Base-by-base conservation (phyloP, 2,888 invertebrate species). In the Caenorhabditis parvicauda region DNA sequence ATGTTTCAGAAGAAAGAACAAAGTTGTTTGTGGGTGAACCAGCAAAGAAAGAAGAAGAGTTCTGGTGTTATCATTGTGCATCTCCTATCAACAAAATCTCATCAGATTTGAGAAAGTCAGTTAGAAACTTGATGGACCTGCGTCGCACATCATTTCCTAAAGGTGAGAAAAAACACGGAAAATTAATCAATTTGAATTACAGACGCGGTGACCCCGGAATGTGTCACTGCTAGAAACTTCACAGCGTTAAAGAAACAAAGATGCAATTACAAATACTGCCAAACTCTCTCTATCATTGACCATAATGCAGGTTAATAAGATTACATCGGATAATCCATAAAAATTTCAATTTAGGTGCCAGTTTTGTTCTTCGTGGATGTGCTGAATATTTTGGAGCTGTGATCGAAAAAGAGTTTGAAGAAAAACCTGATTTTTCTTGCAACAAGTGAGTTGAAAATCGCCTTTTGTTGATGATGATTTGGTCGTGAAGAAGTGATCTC, bases 321-420 rank as follows among this genome's bases (percentile, higher is more conserved):
- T 44, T 41, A 43, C 12, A 3, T 7, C 42, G 25, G 14, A 17
- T 50, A 24, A 41, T 41, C 41, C 3, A 25, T 27, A 41, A 39
- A n/a, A 12, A 19, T 22, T 5, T 22, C 9, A 12, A 49, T 61
- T 25, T 43, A 65, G 67, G 66, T 2, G 51, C 67, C 19, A 61
- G 66, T 2, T 76, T 77, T 55, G 75, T 76, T 17, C 63, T 77
- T 22, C 72, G 77, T 14, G 77, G 77, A 7, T 77, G 77, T 45
- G 77, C 77, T 1, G 77, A 77, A 54, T 61, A 69, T 28, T 75
- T 77, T 37, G 77, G 76, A 7, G 77, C 77, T 2, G 67, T 77
- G 21, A 66, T 76, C 44, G 57, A 58, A 12, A 54, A 59, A 12
- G 47, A 64, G 17, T 41, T 77, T 25, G 72, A 72, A 38, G 58